These are phyloP conservation scores for Clytia hemisphaerica DNA, from an alignment of 30 jellyfish, hydroid and myxozoan genomes.

Conservation along the genomic window DNA sequence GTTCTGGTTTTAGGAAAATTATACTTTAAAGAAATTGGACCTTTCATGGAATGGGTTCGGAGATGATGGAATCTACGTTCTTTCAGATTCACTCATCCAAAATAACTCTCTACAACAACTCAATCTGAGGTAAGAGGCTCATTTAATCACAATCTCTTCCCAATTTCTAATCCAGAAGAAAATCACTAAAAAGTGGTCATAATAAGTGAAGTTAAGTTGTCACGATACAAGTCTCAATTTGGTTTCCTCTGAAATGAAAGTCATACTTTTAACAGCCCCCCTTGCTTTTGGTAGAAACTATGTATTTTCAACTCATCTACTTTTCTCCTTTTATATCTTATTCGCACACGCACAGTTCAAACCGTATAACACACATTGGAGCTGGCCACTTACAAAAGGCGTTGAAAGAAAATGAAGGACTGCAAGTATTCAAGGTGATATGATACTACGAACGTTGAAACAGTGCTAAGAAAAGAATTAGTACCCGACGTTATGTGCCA, in stretches of 20 bases:
- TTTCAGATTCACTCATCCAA: constrained; percentile 65
- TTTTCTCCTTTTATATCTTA: neutral
- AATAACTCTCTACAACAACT: constrained; percentile 62
- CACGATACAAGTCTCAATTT: no score
- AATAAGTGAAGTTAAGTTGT: no score
- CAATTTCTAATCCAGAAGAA: no score
- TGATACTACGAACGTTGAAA: neutral
- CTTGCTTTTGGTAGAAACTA: no score
- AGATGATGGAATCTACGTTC: constrained; percentile 80
- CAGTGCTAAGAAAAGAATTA: neutral
- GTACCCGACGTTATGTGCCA: neutral
- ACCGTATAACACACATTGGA: constrained; percentile 78
- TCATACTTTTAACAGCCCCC: no score
- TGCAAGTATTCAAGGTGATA: constrained; percentile 34
- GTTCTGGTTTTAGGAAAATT: constrained; percentile 49
- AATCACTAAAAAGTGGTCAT: no score
- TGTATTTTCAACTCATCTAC: no score
- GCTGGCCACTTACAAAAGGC: constrained; percentile 66
- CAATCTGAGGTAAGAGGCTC: constrained; percentile 74
- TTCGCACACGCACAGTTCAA: no score
- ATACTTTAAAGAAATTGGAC: constrained; percentile 44
- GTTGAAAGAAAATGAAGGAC: constrained; percentile 45
- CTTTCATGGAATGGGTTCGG: constrained; percentile 96
- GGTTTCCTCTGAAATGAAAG: no score
- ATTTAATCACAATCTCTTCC: no score